Evolutionary conservation across 2,888 invertebrate species (phyloP).

Genomic region (Sceliomorpha sp.): DNA sequence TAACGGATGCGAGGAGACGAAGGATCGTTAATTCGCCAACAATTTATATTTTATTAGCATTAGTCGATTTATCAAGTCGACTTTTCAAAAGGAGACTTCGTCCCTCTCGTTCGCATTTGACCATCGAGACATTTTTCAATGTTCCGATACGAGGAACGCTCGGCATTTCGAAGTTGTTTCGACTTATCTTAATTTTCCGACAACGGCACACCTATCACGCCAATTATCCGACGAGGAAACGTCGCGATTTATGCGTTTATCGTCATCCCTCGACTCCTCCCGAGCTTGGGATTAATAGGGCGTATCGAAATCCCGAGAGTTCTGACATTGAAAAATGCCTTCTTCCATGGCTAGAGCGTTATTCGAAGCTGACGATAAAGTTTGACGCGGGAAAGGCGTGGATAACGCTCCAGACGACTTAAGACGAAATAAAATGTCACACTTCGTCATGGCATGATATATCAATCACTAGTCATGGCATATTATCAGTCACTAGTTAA

Average conservation of each 20-base stretch:
- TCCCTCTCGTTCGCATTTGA: conserved; percentile 2
- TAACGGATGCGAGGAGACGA: conserved; percentile 7
- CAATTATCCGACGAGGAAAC: conserved; percentile 26
- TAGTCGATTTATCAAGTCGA: not conserved
- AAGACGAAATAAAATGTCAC: conserved; percentile 10
- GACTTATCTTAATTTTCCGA: not conserved
- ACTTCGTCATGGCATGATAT: no score
- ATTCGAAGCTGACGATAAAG: conserved; percentile 1
- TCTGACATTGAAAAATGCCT: conserved; percentile 24
- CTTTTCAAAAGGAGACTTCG: not conserved
- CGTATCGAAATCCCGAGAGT: not conserved
- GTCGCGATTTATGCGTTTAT: conserved; percentile 12
- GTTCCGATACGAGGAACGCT: not conserved
- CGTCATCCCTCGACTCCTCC: conserved; percentile 1
- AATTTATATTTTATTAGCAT: not conserved
- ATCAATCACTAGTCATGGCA: conserved; percentile 59
- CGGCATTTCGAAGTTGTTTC: not conserved
- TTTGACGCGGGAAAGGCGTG: not conserved
- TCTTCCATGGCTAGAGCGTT: conserved; percentile 5
- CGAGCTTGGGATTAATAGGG: no score
- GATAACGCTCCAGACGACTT: not conserved
- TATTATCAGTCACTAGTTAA: conserved; percentile 74
- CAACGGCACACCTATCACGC: not conserved
- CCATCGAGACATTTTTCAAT: conserved; percentile 2
- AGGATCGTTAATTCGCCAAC: no score